Conservation (phyloP, 2,888 invertebrate genomes). For the Zootermopsis nevadensis region DNA sequence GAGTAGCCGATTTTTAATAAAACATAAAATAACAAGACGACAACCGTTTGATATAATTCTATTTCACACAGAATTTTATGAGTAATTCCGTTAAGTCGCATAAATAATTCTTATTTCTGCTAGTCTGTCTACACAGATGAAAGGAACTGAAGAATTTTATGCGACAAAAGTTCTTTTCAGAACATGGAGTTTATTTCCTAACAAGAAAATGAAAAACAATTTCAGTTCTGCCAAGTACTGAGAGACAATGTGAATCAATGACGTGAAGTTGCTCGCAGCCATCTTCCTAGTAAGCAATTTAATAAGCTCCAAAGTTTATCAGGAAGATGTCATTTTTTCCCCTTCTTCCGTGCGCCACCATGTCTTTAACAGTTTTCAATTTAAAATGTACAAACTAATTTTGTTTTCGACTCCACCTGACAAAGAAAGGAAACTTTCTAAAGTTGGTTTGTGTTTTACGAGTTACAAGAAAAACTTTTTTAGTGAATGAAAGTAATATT, state of each 20-base stretch:
- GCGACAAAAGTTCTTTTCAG: too few species aligned
- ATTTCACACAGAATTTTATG: too few species aligned
- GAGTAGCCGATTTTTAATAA: too few species aligned
- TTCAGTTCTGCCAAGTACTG: neutral
- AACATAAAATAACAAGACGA: too few species aligned
- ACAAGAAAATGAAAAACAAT: neutral
- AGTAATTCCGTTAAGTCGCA: too few species aligned
- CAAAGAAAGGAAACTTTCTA: conserved; percentile 8
- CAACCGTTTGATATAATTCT: too few species aligned
- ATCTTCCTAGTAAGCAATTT: neutral
- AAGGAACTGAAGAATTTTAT: too few species aligned
- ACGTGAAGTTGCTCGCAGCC: neutral
- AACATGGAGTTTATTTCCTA: too few species aligned
- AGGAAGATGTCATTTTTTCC: neutral
- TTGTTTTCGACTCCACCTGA: neutral
- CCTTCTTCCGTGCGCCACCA: neutral
- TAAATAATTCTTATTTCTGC: too few species aligned
- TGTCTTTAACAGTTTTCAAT: conserved; percentile 9
- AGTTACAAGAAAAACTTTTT: neutral
- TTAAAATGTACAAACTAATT: conserved; percentile 34
- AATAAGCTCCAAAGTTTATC: conserved; percentile 2
- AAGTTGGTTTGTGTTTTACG: conserved; percentile 29
- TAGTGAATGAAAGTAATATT: neutral
- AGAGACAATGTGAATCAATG: neutral
- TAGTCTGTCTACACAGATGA: too few species aligned